These are phyloP conservation scores for Halcyon malimbica DNA, from an alignment of 2,113 vertebrate species.

Conservation along the genomic window DNA sequence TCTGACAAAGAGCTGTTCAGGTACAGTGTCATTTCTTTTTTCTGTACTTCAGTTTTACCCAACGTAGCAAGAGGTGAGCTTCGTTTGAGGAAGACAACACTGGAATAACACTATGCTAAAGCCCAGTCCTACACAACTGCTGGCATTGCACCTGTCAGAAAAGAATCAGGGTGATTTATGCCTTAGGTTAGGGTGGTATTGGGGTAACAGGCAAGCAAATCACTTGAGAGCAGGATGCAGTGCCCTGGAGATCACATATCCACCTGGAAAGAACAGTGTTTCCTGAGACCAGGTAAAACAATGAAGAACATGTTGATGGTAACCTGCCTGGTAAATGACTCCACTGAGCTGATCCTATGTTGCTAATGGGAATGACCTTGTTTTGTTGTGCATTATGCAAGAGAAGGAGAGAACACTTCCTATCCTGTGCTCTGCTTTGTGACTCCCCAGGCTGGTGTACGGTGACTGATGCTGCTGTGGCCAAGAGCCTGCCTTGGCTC, in stretches of 20 bases:
- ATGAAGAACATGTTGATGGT: background rate
- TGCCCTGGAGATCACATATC: background rate
- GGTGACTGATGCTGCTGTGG: background rate
- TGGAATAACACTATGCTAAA: background rate
- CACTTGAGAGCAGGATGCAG: background rate
- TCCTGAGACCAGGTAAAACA: background rate
- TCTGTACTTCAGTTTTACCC: background rate
- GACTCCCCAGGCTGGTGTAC: background rate
- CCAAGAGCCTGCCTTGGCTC: background rate
- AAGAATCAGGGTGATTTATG: background rate
- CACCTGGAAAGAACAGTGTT: background rate
- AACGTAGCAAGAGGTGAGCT: background rate
- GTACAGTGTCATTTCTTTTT: background rate
- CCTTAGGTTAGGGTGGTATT: background rate
- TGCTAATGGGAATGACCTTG: background rate
- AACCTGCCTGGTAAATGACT: background rate
- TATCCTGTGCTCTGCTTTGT: background rate
- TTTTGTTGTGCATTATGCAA: background rate
- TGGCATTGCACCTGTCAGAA: background rate
- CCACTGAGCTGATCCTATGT: background rate
- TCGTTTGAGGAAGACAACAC: background rate
- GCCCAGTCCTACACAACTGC: background rate
- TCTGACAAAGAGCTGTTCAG: background rate
- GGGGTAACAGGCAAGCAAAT: background rate
- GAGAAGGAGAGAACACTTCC: background rate